phyloP scores from a whole-genome alignment of 1,140 invertebrate species.

The Planococcus citri region DNA sequence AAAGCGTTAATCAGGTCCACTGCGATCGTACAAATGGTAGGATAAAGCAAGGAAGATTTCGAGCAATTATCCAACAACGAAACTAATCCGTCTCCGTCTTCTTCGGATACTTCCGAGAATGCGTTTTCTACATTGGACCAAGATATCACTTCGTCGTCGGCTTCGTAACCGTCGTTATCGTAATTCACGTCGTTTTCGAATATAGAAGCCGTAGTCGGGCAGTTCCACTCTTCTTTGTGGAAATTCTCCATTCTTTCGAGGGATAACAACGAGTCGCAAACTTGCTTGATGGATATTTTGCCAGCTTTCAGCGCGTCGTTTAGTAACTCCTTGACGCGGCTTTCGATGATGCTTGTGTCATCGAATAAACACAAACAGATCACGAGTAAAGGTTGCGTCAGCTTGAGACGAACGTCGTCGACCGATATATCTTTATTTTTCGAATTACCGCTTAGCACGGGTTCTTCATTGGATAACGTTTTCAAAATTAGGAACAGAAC shows the following conservation, averaged over 20 bases:
- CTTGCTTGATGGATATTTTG: slow-evolving; percentile 24
- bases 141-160: slow-evolving; percentile 37
- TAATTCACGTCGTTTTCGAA: slow-evolving; percentile 28
- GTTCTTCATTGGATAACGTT: slow-evolving; percentile 8
- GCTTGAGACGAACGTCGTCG: not conserved
- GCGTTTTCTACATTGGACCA: slow-evolving; percentile 24
- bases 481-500: slow-evolving; percentile 21
- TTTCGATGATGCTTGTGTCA: slow-evolving; percentile 19
- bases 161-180: slow-evolving; percentile 50
- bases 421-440: not conserved
- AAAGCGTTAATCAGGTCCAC: slow-evolving; percentile 21
- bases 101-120: slow-evolving; percentile 7
- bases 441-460: slow-evolving; percentile 19
- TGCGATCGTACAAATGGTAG: slow-evolving; percentile 22
- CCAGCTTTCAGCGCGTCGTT: slow-evolving; percentile 23
- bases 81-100: not conserved
- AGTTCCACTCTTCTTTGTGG: slow-evolving; percentile 18
- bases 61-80: slow-evolving; percentile 5
- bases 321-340: slow-evolving; percentile 22
- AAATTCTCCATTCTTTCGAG: slow-evolving; percentile 12
- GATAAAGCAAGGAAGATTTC: not conserved
- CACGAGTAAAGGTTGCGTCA: not conserved
- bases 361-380: slow-evolving; percentile 9
- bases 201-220: not conserved
- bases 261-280: slow-evolving; percentile 22